These are phyloP conservation scores for Coelogynopora nodosa DNA, from an alignment of 2,888 invertebrate genomes.

Conservation along the genomic window DNA sequence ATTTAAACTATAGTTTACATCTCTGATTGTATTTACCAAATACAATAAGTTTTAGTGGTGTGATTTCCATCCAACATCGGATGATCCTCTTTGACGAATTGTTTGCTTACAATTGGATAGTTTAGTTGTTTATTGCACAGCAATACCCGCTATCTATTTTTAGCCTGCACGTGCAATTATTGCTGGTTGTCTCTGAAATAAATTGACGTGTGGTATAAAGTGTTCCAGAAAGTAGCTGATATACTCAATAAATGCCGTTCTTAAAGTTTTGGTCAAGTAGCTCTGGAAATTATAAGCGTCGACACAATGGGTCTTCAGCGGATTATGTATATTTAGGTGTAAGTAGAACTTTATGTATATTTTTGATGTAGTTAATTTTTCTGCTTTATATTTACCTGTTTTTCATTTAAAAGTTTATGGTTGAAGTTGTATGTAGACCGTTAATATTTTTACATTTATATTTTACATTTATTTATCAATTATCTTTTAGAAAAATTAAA, in stretches of 20 bases:
- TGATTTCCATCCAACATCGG: conserved; percentile 8
- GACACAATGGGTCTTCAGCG: not conserved
- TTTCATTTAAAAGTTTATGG: not conserved
- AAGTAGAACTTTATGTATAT: not conserved
- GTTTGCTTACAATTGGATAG: not conserved
- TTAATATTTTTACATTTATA: too few species aligned
- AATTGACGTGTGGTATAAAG: not conserved
- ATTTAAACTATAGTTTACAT: not conserved
- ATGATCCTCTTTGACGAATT: not conserved
- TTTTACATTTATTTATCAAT: too few species aligned
- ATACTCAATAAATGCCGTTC: not conserved
- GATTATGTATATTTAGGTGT: conserved; percentile 2
- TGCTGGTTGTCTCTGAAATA: not conserved
- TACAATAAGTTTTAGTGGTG: not conserved
- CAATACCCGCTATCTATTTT: not conserved
- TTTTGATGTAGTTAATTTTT: not conserved
- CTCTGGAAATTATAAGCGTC: not conserved
- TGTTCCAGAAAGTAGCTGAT: not conserved
- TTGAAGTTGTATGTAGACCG: too few species aligned
- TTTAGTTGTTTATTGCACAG: not conserved
- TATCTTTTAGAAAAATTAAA: too few species aligned
- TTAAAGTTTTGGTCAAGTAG: conserved; percentile 13
- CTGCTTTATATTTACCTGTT: not conserved
- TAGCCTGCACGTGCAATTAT: not conserved
- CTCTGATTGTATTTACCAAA: not conserved